Percentiles rank a stretch among this genome's conserved stretches.
phyloP scores from a whole-genome alignment of 2,888 invertebrate species.

The Lasioglossum figueresi region DNA sequence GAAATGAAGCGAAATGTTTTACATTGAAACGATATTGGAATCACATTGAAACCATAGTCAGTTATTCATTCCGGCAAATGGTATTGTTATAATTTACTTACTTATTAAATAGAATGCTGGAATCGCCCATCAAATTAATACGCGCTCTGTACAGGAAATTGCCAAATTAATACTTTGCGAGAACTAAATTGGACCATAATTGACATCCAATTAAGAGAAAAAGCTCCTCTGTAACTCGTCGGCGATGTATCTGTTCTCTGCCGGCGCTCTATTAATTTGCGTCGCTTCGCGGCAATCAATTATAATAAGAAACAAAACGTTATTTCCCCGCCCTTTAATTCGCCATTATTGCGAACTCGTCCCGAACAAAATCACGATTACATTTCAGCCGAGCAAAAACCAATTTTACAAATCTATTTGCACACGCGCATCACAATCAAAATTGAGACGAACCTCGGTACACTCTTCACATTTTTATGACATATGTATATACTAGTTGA shows the following conservation, averaged over 20 bases:
- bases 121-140: not conserved
- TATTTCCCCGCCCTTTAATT: not conserved
- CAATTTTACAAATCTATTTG: not conserved
- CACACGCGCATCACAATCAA: not conserved
- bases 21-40: not conserved
- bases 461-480: no score
- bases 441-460: not conserved
- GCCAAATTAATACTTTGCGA: not conserved
- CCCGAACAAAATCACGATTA: not conserved
- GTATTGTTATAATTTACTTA: not conserved
- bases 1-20: not conserved
- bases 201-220: constrained; percentile 3
- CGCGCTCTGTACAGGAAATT: not conserved
- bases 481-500: no score
- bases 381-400: not conserved
- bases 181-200: not conserved
- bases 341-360: not conserved
- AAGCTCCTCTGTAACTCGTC: not conserved
- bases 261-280: not conserved
- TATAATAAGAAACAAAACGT: not conserved
- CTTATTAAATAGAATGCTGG: not conserved
- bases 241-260: not conserved
- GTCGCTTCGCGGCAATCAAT: not conserved
- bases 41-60: not conserved
- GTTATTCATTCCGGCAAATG: not conserved